These are phyloP conservation scores for Marisa cornuarietis DNA, from an alignment of 1,140 invertebrate genomes.

Conservation along the genomic window DNA sequence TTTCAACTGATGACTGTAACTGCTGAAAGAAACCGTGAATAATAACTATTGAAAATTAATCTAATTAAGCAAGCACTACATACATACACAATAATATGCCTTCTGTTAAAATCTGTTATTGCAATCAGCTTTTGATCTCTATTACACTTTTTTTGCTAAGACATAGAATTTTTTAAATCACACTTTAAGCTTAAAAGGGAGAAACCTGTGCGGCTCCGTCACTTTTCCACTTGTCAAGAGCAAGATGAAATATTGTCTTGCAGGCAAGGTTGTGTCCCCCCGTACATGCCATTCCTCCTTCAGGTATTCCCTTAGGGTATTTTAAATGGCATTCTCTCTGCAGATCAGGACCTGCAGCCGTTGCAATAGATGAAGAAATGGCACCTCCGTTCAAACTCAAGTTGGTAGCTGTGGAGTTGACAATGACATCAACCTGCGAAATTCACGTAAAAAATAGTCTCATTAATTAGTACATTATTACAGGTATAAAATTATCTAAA, in stretches of 20 bases:
- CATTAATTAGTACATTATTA: no score
- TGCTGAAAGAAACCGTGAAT: neutral
- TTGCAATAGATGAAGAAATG: constrained; percentile 32
- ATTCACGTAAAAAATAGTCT: no score
- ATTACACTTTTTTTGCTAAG: no score
- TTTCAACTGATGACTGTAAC: neutral
- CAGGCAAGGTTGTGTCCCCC: constrained; percentile 21
- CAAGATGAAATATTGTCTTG: constrained; percentile 25
- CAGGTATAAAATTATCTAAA: no score
- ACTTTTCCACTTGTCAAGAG: constrained; percentile 8
- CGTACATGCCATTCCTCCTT: constrained; percentile 29
- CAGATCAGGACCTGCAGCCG: constrained; percentile 23
- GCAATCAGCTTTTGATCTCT: no score
- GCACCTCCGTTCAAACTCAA: constrained; percentile 31
- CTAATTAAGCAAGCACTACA: no score
- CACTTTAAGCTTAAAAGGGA: neutral
- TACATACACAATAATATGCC: no score
- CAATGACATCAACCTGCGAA: constrained; percentile 41
- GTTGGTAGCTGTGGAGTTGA: constrained; percentile 27
- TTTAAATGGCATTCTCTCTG: constrained; percentile 30
- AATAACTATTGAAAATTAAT: no score
- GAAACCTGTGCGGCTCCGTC: neutral
- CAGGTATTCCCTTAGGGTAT: constrained; percentile 31
- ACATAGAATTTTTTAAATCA: no score
- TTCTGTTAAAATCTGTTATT: no score